A percentile compares a stretch with the other conserved stretches of the same genome.
These are phyloP conservation scores for Drosophila takahashii DNA, from an alignment of 1,140 invertebrate species.

Conservation along the genomic window DNA sequence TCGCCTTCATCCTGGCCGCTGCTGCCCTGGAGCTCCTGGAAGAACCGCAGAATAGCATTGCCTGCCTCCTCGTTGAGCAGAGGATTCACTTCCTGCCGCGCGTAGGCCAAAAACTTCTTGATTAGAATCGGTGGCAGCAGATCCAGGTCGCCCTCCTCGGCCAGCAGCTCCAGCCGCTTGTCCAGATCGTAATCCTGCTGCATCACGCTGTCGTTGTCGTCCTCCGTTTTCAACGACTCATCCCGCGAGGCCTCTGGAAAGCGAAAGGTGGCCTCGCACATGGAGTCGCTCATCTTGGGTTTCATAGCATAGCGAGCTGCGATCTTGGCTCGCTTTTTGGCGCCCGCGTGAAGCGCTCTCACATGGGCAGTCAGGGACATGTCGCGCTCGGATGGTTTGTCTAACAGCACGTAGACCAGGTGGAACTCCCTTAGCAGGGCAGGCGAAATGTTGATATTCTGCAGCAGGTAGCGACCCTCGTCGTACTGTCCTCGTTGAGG, in stretches of 20 bases:
- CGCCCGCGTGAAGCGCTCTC: conserved; percentile 63
- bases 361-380: conserved; percentile 76
- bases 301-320: conserved; percentile 53
- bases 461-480: conserved; percentile 92
- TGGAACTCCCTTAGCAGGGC: conserved; percentile 97
- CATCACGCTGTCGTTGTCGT: conserved; percentile 37
- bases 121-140: conserved; percentile 90
- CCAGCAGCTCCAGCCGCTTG: conserved; percentile 86
- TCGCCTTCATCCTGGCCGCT: conserved; percentile 26
- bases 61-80: conserved; percentile 90
- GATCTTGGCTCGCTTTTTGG: conserved; percentile 62
- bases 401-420: conserved; percentile 95
- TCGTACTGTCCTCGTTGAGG: conserved; percentile 95
- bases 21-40: conserved; percentile 89
- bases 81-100: conserved; percentile 94
- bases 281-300: conserved; percentile 58
- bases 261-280: conserved; percentile 41
- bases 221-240: conserved; percentile 3
- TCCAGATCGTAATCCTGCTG: conserved; percentile 77
- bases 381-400: conserved; percentile 89
- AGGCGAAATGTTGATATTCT: conserved; percentile 95
- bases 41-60: conserved; percentile 91
- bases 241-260: too few species aligned
- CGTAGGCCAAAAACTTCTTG: conserved; percentile 96
- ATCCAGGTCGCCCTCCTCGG: conserved; percentile 87